A percentile compares a stretch with the other conserved stretches of the same genome.
phyloP scores from a whole-genome alignment of 2,888 invertebrate genomes.

The Invenusta paracnida region DNA sequence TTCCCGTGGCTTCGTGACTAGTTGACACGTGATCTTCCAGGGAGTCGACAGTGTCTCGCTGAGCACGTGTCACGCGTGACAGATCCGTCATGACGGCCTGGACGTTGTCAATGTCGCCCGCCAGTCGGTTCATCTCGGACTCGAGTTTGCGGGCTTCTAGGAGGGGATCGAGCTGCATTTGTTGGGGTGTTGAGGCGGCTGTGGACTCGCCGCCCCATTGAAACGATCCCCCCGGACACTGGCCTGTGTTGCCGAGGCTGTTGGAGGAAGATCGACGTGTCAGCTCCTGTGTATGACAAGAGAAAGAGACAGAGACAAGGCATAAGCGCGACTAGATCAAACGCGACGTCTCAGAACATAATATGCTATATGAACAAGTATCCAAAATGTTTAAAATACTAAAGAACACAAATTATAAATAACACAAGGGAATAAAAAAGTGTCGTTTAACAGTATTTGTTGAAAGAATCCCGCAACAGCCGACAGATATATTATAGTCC shows the following conservation, averaged over 20 bases:
- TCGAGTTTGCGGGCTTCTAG: neutral
- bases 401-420: no score
- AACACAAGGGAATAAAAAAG: no score
- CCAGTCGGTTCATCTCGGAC: neutral
- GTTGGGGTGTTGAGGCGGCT: neutral
- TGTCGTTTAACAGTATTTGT: no score
- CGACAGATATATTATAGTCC: no score
- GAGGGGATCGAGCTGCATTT: neutral
- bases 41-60: neutral
- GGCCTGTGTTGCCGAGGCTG: neutral
- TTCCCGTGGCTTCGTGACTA: neutral
- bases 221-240: neutral
- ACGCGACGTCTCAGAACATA: no score
- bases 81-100: neutral
- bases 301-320: no score
- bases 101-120: neutral
- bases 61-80: neutral
- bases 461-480: no score
- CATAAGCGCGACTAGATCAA: no score
- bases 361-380: no score
- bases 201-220: neutral
- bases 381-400: no score
- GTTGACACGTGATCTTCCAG: neutral
- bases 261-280: neutral
- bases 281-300: no score